Conservation (phyloP, 2,888 invertebrate genomes). For the Parnassius mnemosyne region DNA sequence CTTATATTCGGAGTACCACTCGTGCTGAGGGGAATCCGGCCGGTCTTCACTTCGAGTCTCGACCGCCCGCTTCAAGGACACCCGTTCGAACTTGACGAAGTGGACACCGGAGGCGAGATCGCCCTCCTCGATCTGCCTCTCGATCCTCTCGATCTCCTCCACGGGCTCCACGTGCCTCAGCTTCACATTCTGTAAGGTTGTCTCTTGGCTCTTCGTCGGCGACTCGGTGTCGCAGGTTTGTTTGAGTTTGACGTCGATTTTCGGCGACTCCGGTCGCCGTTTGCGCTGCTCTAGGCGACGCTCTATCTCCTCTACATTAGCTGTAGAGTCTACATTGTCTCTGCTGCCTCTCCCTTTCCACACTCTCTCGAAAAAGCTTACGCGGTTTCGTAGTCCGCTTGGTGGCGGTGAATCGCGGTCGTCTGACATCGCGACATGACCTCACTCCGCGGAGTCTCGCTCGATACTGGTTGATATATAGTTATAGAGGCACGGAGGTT, state of each 20-base stretch:
- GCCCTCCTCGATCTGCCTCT: slow-evolving; percentile 82
- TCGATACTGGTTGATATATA: slow-evolving; percentile 62
- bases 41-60: slow-evolving; percentile 63
- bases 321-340: slow-evolving; percentile 65
- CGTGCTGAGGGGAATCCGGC: slow-evolving; percentile 68
- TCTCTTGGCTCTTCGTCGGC: slow-evolving; percentile 66
- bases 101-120: slow-evolving; percentile 82
- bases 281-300: slow-evolving; percentile 80
- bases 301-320: slow-evolving; percentile 82
- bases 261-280: slow-evolving; percentile 76
- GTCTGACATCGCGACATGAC: slow-evolving; percentile 78
- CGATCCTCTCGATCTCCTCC: slow-evolving; percentile 52
- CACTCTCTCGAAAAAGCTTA: slow-evolving; percentile 89
- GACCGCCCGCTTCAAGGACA: slow-evolving; percentile 84
- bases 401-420: slow-evolving; percentile 76
- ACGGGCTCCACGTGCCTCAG: slow-evolving; percentile 69
- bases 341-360: slow-evolving; percentile 81
- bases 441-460: slow-evolving; percentile 70
- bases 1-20: slow-evolving; percentile 74
- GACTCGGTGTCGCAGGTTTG: slow-evolving; percentile 77
- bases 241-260: slow-evolving; percentile 82
- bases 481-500: slow-evolving; percentile 36
- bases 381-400: slow-evolving; percentile 84
- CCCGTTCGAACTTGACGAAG: slow-evolving; percentile 86
- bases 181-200: slow-evolving; percentile 65